phyloP scores from a whole-genome alignment of 2,113 vertebrate species.

The Melanostigma gelatinosum region DNA sequence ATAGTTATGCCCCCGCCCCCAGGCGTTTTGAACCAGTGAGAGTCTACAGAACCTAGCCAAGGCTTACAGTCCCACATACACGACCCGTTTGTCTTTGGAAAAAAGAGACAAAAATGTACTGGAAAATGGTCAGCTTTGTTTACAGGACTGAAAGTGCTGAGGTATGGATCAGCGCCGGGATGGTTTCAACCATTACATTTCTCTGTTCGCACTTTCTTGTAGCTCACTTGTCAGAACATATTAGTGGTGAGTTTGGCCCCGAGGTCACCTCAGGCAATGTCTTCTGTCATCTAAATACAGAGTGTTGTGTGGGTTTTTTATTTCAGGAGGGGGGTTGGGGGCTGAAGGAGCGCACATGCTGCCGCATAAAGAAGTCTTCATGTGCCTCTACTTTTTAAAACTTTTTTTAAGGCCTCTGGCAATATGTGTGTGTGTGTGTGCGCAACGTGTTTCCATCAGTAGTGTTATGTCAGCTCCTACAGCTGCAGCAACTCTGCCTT shows the following conservation, averaged over 20 bases:
- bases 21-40: conserved; percentile 8
- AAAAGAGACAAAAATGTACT: neutral
- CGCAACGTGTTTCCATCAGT: conserved; percentile 4
- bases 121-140: conserved; percentile 17
- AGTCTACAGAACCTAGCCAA: conserved; percentile 15
- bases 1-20: neutral
- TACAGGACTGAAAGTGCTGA: conserved; percentile 58
- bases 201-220: conserved; percentile 68
- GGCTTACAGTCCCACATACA: conserved; percentile 2
- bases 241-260: conserved; percentile 57
- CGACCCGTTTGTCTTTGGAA: conserved; percentile 30
- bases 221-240: conserved; percentile 70
- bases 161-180: conserved; percentile 30
- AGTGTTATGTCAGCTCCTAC: conserved; percentile 24
- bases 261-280: conserved; percentile 65
- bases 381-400: conserved; percentile 7
- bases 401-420: conserved; percentile 11
- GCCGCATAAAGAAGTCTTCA: conserved; percentile 50
- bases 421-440: neutral
- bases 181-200: conserved; percentile 54
- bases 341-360: conserved; percentile 40
- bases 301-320: conserved; percentile 7
- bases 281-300: conserved; percentile 60
- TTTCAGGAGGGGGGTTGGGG: conserved; percentile 5
- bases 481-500: neutral